Evolutionary conservation across 2,113 vertebrate genomes (phyloP), one percentile per base, ranked within the genome.

Genomic region (Isurus oxyrinchus): DNA sequence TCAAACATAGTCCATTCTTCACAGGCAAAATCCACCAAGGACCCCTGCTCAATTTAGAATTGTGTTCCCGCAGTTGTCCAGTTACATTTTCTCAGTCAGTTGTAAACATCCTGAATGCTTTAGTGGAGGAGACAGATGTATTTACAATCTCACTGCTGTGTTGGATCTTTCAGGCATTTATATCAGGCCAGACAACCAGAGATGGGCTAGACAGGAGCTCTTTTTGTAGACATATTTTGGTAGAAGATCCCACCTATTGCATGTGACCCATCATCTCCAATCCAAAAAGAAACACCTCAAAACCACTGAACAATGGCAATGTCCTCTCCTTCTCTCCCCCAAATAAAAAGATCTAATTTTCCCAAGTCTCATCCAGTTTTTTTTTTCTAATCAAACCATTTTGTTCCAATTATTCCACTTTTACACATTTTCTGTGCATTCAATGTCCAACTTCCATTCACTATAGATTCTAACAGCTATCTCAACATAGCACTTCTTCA

Each of bases 351-450:
- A 96, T 63, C 57, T 86, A 96, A 87, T 86, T 96, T 96, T 96
- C 81, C 97, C 95, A 5, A 97, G 81, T 96, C 96, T 79, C 97
- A 96, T 91, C 97, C 86, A 97, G 96, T 97, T 96, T 96, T 97
- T 96, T 96, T 97, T 97, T 90, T 96, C 97, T 97, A 97, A 97
- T 0, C 93, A 94, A 96, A 96, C 96, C 94, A 63, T 96, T 95
- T 96, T 19, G 93, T 2, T 95, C 19, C 49, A 55, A 94, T 61
- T 21, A 21, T 97, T 3, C n/a, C 16, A 96, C 8, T 84, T 84
- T 40, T n/a, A 88, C 8, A 44, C 6, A 27, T 88, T 90, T 49
- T 10, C 53, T 13, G 87, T 57, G 1, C 2, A 57, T 31, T 90
- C 53, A 88, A 90, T 3, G 4, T 84, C 14, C 25, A 94, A 21